A percentile compares a stretch with the other conserved stretches of the same genome.
phyloP scores from a whole-genome alignment of 2,888 invertebrate genomes.

The Zaprionus lineosus region DNA sequence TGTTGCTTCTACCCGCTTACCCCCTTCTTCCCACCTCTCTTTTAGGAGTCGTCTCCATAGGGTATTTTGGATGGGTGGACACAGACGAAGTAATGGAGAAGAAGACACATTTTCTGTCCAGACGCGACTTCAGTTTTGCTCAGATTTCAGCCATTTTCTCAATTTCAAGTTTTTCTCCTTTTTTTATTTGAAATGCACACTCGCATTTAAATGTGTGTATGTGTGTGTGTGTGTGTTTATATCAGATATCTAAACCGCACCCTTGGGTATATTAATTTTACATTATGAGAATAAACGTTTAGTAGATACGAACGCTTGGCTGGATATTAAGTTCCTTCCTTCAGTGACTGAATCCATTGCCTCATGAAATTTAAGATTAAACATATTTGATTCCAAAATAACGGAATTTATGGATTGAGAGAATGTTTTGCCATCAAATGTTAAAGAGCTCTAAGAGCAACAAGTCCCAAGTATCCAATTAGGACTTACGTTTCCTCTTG shows the following conservation, averaged over 20 bases:
- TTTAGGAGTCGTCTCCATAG: neutral
- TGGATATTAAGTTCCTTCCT: conserved; percentile 14
- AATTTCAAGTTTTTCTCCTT: conserved; percentile 12
- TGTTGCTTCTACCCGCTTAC: conserved; percentile 19
- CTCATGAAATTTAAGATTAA: no score
- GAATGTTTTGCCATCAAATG: no score
- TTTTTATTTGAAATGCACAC: conserved; percentile 41
- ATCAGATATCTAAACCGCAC: conserved; percentile 22
- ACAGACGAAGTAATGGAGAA: conserved; percentile 10
- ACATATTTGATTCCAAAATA: no score
- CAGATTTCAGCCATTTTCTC: conserved; percentile 45
- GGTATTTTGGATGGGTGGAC: conserved; percentile 14
- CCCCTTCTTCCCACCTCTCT: neutral
- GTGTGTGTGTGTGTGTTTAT: conserved; percentile 13
- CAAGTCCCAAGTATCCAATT: no score
- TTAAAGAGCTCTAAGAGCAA: no score
- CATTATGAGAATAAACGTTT: conserved; percentile 28
- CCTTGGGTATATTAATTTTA: conserved; percentile 35
- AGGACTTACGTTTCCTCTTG: no score
- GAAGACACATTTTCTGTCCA: conserved; percentile 29
- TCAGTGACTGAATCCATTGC: no score
- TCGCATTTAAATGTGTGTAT: conserved; percentile 36
- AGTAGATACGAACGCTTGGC: conserved; percentile 7
- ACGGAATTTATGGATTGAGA: no score
- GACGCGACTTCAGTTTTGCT: conserved; percentile 30